These are phyloP conservation scores for Rotaria macrura DNA, from an alignment of 2,888 invertebrate species.

Conservation along the genomic window DNA sequence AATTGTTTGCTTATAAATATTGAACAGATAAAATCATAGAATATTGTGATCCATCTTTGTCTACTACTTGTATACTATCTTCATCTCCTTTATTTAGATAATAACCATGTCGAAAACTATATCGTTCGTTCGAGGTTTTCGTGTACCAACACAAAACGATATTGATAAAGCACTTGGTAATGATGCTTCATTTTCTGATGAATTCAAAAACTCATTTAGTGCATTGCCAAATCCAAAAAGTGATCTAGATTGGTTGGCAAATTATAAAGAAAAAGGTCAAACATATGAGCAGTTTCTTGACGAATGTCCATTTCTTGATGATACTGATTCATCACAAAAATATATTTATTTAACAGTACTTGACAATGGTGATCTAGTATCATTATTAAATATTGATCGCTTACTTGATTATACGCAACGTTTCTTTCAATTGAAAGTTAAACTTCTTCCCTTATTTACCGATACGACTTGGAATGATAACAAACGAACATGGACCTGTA, in stretches of 20 bases:
- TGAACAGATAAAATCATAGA: neutral
- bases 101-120: neutral
- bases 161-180: neutral
- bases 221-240: slow-evolving; percentile 37
- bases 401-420: slow-evolving; percentile 40
- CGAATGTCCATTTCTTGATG: slow-evolving; percentile 39
- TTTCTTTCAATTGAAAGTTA: slow-evolving; percentile 41
- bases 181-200: neutral
- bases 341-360: slow-evolving; percentile 40
- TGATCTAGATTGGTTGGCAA: slow-evolving; percentile 45
- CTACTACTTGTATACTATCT: neutral
- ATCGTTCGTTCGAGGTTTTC: neutral
- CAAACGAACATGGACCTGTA: neutral
- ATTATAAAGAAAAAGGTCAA: slow-evolving; percentile 44
- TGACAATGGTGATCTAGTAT: slow-evolving; percentile 39
- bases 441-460: slow-evolving; percentile 37
- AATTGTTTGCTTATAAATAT: neutral
- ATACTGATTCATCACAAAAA: slow-evolving; percentile 38
- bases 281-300: slow-evolving; percentile 39
- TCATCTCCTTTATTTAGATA: neutral
- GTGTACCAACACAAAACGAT: neutral
- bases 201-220: neutral
- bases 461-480: slow-evolving; percentile 36
- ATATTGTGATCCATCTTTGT: neutral
- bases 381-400: slow-evolving; percentile 37